A percentile compares a stretch with the other conserved stretches of the same genome.
phyloP scores from a whole-genome alignment of 2,888 invertebrate genomes.

The Platerodrilus igneus region DNA sequence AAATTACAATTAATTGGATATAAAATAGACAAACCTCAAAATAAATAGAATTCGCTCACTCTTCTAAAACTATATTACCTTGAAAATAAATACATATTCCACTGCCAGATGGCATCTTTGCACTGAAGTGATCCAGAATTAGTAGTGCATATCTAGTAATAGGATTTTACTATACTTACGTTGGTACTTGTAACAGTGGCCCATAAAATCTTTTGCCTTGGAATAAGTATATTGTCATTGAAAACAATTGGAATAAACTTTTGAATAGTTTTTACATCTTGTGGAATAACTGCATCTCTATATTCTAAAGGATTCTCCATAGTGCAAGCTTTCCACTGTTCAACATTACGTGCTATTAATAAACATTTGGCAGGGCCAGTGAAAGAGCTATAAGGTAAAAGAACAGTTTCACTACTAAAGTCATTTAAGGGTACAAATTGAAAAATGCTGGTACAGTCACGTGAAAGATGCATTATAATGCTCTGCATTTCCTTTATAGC shows the following conservation, averaged over 20 bases:
- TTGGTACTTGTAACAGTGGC: slow-evolving; percentile 55
- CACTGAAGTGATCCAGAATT: too few species aligned
- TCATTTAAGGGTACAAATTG: slow-evolving; percentile 45
- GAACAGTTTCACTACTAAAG: slow-evolving; percentile 35
- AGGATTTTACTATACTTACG: slow-evolving; percentile 45
- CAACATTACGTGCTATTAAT: slow-evolving; percentile 58
- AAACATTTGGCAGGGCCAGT: slow-evolving; percentile 50
- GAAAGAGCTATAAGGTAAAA: slow-evolving; percentile 46
- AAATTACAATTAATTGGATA: too few species aligned
- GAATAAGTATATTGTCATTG: slow-evolving; percentile 49
- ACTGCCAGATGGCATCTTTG: too few species aligned
- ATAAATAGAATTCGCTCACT: too few species aligned
- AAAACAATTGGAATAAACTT: slow-evolving; percentile 49
- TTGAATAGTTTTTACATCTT: slow-evolving; percentile 46
- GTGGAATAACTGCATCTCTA: slow-evolving; percentile 36
- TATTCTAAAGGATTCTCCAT: slow-evolving; percentile 32
- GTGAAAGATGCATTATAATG: slow-evolving; percentile 47
- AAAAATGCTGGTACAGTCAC: slow-evolving; percentile 49
- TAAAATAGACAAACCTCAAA: too few species aligned
- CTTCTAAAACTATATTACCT: too few species aligned
- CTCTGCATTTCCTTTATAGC: slow-evolving; percentile 51
- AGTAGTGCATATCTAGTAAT: slow-evolving; percentile 2
- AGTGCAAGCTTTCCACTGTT: slow-evolving; percentile 57
- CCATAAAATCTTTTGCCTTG: slow-evolving; percentile 61
- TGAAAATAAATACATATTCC: too few species aligned